A percentile compares a stretch with the other conserved stretches of the same genome.
Evolutionary conservation across 2,113 vertebrate species (phyloP).

Genomic region (Pica pica): DNA sequence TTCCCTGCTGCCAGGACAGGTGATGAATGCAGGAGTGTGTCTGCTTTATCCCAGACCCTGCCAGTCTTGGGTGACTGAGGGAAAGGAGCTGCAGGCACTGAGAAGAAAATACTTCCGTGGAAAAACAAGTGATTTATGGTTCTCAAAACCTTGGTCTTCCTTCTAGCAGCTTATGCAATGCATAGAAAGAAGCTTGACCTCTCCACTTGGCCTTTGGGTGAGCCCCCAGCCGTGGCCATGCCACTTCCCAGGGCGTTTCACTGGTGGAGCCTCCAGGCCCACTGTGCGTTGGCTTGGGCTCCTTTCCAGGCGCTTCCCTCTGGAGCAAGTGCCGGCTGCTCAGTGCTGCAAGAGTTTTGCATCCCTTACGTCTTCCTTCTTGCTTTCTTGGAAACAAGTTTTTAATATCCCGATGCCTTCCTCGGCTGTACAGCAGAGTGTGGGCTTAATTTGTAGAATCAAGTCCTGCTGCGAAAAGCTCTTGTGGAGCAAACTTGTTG

Average conservation of each 20-base stretch:
- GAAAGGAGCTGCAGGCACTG: neutral
- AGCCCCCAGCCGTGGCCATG: accelerated
- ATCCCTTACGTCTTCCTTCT: neutral
- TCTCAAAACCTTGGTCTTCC: neutral
- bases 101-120: neutral
- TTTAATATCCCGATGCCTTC: neutral
- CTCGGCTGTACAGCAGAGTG: neutral
- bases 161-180: neutral
- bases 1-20: neutral
- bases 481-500: neutral
- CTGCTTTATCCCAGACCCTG: neutral
- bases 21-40: neutral
- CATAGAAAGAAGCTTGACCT: neutral
- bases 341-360: neutral
- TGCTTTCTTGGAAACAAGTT: neutral
- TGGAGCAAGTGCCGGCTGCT: neutral
- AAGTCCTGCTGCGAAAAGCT: neutral
- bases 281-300: neutral
- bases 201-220: neutral
- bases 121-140: neutral
- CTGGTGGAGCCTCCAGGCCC: neutral
- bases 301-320: neutral
- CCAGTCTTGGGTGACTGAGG: neutral
- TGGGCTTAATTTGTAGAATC: neutral
- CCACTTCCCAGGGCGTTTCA: accelerated